Evolutionary conservation across 1,140 invertebrate genomes (phyloP), one percentile per base, ranked within the genome.

Genomic region (Polypedilum vanderplanki): DNA sequence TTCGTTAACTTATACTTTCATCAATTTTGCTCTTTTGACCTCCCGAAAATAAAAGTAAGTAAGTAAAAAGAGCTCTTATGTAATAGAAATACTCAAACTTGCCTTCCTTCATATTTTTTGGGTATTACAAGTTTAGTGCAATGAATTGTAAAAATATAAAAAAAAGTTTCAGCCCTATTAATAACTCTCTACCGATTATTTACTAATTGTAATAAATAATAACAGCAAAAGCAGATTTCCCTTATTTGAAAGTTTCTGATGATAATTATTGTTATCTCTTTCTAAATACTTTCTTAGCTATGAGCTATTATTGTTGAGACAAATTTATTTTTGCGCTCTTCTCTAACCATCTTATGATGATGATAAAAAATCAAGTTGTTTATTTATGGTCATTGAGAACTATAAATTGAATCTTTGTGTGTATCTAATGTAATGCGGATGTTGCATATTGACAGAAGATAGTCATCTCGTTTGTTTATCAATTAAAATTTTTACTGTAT

Each of bases 361-460:
- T 57, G 24, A 33, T 57, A 12, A 57, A 57, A 57, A 57, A 57
- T 57, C 46, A 57, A 57, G 46, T 57, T 57, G 12, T 12, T n/a
- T 57, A 57, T 57, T 57, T 57, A 57, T 57, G 46, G 46, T n/a
- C 46, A 57, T 57, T 12, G n/a, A n/a, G 12, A 57, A 12, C 46
- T 57, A 57, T 57, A 57, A 57, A 57, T 57, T 57, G 46, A 57
- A 57, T 12, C 46, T 57, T 57, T 57, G 46, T 57, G 12, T 57
- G 12, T 57, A 12, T 57, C 46, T 33, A 33, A 33, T 33, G 24
- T 33, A n/a, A 15, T 57, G 12, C 46, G 10, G n/a, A n/a, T n/a
- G 46, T 57, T 57, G n/a, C 46, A 57, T 57, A 12, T 57, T 57
- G 46, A 12, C 46, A 57, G n/a, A 57, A 57, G 46, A n/a, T n/a